Evolutionary conservation across 2,113 vertebrate genomes (phyloP).

Genomic region (Chaetops frenatus): DNA sequence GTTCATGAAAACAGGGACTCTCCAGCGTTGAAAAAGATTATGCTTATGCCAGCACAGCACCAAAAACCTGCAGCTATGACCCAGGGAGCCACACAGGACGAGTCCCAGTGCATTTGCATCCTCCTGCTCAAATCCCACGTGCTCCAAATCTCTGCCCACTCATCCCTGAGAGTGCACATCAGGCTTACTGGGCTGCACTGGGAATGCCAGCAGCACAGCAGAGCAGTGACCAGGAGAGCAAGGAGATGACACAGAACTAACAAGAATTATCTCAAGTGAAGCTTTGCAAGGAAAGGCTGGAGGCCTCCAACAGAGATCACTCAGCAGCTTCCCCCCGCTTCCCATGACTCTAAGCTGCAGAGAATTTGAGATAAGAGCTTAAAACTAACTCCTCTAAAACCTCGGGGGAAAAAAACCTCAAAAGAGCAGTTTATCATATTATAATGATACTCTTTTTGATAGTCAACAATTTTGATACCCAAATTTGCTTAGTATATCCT

Average conservation of each 20-base stretch:
- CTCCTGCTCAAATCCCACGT: fast-evolving
- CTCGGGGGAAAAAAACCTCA: fast-evolving
- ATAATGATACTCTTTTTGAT: neutral
- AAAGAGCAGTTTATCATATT: neutral
- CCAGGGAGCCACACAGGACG: fast-evolving
- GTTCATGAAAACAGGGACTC: neutral
- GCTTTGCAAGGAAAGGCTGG: neutral
- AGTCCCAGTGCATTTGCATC: neutral
- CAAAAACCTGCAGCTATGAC: neutral
- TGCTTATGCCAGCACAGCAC: neutral
- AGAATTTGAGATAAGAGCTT: neutral
- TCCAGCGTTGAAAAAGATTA: fast-evolving
- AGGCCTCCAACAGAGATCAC: neutral
- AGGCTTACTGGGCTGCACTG: neutral
- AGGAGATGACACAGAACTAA: neutral
- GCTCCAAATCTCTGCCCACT: neutral
- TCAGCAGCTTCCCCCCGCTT: neutral
- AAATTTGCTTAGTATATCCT: neutral
- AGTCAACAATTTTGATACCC: neutral
- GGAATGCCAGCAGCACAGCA: neutral
- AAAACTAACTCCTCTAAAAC: neutral
- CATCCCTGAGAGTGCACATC: fast-evolving
- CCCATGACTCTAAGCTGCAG: neutral
- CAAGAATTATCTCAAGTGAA: neutral
- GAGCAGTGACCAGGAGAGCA: neutral